Percentiles rank a stretch among this genome's conserved stretches.
These are phyloP conservation scores for Tinea pellionella DNA, from an alignment of 2,888 invertebrate genomes.

Conservation along the genomic window DNA sequence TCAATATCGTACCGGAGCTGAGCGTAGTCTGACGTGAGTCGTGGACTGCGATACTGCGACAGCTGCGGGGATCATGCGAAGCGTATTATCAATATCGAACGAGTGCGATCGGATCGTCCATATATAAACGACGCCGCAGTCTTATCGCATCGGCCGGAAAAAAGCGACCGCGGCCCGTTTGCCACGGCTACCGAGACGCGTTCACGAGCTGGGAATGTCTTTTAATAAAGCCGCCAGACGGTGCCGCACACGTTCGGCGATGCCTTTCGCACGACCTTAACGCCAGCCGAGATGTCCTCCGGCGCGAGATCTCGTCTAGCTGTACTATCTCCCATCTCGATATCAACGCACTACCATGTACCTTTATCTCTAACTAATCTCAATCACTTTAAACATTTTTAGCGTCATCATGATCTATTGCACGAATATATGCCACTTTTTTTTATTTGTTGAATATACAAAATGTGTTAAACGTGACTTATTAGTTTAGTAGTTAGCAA, in stretches of 20 bases:
- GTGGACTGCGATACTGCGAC: background rate
- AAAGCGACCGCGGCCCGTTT: slow-evolving; percentile 14
- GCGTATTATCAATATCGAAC: slow-evolving; percentile 12
- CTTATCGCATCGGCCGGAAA: slow-evolving; percentile 14
- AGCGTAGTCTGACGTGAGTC: background rate
- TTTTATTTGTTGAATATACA: too few relatives aligned
- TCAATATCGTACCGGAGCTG: slow-evolving; percentile 7
- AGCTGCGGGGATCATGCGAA: slow-evolving; percentile 1
- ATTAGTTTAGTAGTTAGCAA: too few relatives aligned
- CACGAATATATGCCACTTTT: background rate
- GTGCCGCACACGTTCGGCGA: slow-evolving; percentile 15
- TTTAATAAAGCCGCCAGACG: slow-evolving; percentile 17
- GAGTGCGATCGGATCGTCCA: background rate
- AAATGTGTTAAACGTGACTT: background rate
- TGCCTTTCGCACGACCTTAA: slow-evolving; percentile 16
- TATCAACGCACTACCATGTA: slow-evolving; percentile 10
- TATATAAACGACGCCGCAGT: slow-evolving; percentile 11
- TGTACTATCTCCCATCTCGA: slow-evolving; percentile 15
- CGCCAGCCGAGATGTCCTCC: background rate
- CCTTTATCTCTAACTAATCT: background rate
- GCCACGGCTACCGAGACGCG: slow-evolving; percentile 16
- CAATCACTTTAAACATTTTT: slow-evolving; percentile 1
- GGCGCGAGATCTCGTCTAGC: slow-evolving; percentile 9
- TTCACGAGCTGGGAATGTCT: slow-evolving; percentile 14
- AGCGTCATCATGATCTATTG: background rate